phyloP scores from a whole-genome alignment of 2,888 invertebrate genomes.

The Andrena marginata region DNA sequence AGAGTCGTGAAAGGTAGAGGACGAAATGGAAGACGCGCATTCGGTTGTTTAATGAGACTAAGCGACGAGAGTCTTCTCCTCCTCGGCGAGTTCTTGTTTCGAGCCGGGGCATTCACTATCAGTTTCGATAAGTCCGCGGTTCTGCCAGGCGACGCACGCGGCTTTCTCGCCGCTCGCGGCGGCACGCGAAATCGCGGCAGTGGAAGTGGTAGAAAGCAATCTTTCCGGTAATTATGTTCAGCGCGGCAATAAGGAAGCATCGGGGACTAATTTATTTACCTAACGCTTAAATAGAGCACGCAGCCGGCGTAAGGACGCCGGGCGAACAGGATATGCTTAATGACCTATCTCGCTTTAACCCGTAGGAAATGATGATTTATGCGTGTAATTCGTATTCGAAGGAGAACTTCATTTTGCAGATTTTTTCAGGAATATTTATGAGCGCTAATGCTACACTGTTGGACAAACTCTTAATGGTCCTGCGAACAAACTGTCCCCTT shows the following conservation, averaged over 20 bases:
- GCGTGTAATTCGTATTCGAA: slow-evolving; percentile 10
- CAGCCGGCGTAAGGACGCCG: background rate
- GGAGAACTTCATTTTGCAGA: slow-evolving; percentile 19
- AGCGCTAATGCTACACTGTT: slow-evolving; percentile 32
- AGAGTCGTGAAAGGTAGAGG: slow-evolving; percentile 39
- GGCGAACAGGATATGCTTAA: slow-evolving; percentile 19
- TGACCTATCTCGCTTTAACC: slow-evolving; percentile 11
- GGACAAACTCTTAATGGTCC: slow-evolving; percentile 16
- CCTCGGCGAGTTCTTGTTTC: slow-evolving; percentile 3
- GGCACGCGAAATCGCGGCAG: background rate
- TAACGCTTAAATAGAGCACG: background rate
- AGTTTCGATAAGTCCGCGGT: slow-evolving; percentile 18
- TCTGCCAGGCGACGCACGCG: background rate
- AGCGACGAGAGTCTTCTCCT: background rate
- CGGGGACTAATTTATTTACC: slow-evolving; percentile 14
- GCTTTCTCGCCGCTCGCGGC: background rate
- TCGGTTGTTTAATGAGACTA: slow-evolving; percentile 58
- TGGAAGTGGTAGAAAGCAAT: background rate
- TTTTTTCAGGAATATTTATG: slow-evolving; percentile 18
- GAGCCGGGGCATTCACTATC: background rate
- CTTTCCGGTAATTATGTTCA: background rate
- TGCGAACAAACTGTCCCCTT: slow-evolving; percentile 17
- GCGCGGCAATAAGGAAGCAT: slow-evolving; percentile 14
- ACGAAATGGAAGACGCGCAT: slow-evolving; percentile 46
- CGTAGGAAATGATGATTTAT: slow-evolving; percentile 18